phyloP scores from a whole-genome alignment of 2,797 vertebrate species.

The Distichodus sexfasciatus region DNA sequence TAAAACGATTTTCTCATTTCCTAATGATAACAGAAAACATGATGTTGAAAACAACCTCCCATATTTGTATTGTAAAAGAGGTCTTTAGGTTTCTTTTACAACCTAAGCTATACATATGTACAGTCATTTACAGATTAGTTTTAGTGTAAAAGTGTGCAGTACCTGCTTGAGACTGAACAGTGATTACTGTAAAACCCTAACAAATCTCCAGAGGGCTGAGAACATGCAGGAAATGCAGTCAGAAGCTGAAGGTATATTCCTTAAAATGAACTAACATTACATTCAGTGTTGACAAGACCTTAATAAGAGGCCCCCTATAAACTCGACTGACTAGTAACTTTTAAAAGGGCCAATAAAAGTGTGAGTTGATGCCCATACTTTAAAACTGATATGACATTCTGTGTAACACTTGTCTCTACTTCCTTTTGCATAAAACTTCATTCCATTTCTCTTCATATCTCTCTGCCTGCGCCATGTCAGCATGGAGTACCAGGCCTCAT shows the following conservation, averaged over 20 bases:
- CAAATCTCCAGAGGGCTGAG: constrained; percentile 17
- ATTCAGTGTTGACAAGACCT: neutral
- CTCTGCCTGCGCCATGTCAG: too few species aligned
- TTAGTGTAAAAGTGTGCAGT: neutral
- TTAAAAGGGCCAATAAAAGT: too few species aligned
- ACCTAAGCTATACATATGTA: constrained; percentile 26
- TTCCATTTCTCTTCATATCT: too few species aligned
- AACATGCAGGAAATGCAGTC: neutral
- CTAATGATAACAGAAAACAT: neutral
- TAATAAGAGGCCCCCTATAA: neutral
- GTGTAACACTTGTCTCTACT: too few species aligned
- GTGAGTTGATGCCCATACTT: too few species aligned
- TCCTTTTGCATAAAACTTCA: too few species aligned
- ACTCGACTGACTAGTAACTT: too few species aligned
- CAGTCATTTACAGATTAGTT: constrained; percentile 25
- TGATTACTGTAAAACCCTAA: neutral
- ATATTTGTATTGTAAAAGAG: neutral
- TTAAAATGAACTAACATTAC: neutral
- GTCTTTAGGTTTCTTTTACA: neutral
- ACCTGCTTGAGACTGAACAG: neutral
- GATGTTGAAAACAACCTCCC: neutral
- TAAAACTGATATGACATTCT: too few species aligned
- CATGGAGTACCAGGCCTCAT: too few species aligned
- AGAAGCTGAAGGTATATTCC: too few species aligned
- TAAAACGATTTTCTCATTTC: neutral